Conservation (phyloP, 2,113 vertebrate genomes). For the Hiodon alosoides region DNA sequence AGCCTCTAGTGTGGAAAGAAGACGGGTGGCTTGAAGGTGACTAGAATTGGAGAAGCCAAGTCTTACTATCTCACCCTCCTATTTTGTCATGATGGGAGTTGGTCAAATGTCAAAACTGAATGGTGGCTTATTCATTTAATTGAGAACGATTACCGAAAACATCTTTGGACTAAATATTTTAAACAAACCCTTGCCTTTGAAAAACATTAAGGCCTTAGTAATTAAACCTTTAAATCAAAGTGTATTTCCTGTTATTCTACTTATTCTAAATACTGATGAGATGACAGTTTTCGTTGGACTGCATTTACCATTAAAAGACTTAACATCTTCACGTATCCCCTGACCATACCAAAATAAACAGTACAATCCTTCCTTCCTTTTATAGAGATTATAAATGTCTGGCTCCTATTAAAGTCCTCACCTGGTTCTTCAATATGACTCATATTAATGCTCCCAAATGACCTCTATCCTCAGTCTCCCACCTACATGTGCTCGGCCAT, state of each 20-base stretch:
- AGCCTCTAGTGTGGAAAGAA: no score
- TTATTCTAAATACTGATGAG: constrained; percentile 10
- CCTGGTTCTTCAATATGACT: background rate
- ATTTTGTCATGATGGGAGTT: no score
- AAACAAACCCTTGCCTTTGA: background rate
- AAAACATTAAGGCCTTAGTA: background rate
- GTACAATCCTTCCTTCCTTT: constrained; percentile 11
- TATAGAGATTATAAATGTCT: constrained; percentile 21
- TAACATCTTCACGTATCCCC: background rate
- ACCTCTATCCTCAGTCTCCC: background rate
- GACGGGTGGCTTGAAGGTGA: no score
- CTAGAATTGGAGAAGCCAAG: no score
- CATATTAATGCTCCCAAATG: background rate
- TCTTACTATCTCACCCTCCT: no score
- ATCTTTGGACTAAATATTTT: background rate
- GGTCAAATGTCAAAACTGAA: no score
- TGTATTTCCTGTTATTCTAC: constrained; percentile 4
- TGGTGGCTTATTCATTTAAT: no score
- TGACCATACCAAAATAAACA: constrained; percentile 21
- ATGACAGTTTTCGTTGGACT: background rate
- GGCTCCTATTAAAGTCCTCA: constrained; percentile 14
- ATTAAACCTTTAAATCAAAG: background rate
- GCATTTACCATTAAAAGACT: background rate
- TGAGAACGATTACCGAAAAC: background rate
- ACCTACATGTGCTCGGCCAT: constrained; percentile 10